These are phyloP conservation scores for Dasyornis broadbenti DNA, from an alignment of 2,113 vertebrate genomes.

Conservation along the genomic window DNA sequence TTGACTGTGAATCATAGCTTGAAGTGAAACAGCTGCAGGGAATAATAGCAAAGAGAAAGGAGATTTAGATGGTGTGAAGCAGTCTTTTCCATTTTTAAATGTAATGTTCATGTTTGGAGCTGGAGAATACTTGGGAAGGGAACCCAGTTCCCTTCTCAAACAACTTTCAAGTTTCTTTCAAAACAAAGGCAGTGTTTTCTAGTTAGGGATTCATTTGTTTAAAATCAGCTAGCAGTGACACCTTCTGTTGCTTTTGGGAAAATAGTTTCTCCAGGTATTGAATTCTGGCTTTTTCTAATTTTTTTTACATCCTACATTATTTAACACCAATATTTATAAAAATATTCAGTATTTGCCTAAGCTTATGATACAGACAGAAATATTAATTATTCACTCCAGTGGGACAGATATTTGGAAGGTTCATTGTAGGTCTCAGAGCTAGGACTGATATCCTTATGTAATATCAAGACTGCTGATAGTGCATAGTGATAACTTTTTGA, in stretches of 20 bases:
- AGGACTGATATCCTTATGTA: not conserved
- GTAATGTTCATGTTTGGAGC: not conserved
- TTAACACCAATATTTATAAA: not conserved
- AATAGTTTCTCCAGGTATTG: constrained; percentile 21
- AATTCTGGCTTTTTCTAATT: not conserved
- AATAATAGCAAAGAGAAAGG: not conserved
- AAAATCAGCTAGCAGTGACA: constrained; percentile 59
- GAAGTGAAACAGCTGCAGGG: constrained; percentile 5
- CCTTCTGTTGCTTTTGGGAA: constrained; percentile 63
- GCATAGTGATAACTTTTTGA: not conserved
- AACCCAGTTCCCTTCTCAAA: not conserved
- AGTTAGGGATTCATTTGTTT: not conserved
- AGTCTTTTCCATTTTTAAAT: not conserved
- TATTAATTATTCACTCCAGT: not conserved
- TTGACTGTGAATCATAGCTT: not conserved
- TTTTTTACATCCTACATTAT: not conserved
- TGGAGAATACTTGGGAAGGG: not conserved
- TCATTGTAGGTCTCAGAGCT: not conserved
- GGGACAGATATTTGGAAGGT: not conserved
- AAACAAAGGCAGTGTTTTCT: constrained; percentile 26
- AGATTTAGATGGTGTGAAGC: not conserved
- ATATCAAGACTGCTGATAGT: not conserved
- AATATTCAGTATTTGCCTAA: not conserved
- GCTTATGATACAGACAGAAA: not conserved
- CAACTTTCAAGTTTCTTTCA: not conserved